A percentile compares a stretch with the other conserved stretches of the same genome.
phyloP scores from a whole-genome alignment of 2,113 vertebrate species.

The Phoenicopterus ruber region DNA sequence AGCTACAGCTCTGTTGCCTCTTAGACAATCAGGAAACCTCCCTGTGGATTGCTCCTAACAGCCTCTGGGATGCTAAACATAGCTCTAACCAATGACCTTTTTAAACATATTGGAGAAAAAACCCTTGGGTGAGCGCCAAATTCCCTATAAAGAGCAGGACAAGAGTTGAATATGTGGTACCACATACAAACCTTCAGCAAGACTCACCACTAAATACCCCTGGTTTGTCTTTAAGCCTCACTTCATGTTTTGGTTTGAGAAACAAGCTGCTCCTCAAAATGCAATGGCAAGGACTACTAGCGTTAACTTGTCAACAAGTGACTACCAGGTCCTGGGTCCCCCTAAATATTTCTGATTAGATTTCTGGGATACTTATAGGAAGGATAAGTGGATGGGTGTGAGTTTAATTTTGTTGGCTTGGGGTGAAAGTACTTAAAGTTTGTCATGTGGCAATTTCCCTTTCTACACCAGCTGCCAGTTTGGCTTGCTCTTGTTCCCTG shows the following conservation, averaged over 20 bases:
- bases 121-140: neutral
- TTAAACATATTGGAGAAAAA: neutral
- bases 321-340: neutral
- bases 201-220: neutral
- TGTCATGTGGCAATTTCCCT: neutral
- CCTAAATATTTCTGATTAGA: neutral
- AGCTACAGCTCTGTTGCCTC: neutral
- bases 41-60: neutral
- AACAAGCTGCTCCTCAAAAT: neutral
- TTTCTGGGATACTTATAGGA: neutral
- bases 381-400: neutral
- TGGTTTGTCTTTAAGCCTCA: neutral
- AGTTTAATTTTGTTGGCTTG: neutral
- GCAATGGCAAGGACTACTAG: neutral
- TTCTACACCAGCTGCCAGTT: neutral
- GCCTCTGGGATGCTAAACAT: neutral
- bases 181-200: neutral
- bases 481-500: neutral
- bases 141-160: neutral
- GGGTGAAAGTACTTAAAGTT: neutral
- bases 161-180: neutral
- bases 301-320: neutral
- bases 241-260: neutral
- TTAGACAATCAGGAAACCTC: neutral
- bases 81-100: neutral